Evolutionary conservation across 2,113 vertebrate species (phyloP).

Genomic region (Cromileptes altivelis): DNA sequence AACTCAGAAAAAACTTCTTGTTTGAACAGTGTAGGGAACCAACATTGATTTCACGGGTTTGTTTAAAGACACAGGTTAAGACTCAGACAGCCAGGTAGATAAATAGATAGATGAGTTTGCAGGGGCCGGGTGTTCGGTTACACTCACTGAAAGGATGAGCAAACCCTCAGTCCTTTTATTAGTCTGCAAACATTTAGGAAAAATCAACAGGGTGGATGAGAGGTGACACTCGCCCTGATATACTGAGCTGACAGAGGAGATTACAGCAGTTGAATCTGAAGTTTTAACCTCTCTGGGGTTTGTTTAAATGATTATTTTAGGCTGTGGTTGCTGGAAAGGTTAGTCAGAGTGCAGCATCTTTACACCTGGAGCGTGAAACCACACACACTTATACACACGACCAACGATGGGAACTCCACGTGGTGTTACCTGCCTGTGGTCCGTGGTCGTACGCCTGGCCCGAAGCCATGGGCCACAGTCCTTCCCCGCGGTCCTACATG

Average conservation of each 20-base stretch:
- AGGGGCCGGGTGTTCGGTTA: constrained; percentile 60
- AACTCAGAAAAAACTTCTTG: constrained; percentile 49
- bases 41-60: constrained; percentile 78
- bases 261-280: neutral
- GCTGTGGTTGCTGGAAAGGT: constrained; percentile 25
- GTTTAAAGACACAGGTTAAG: constrained; percentile 79
- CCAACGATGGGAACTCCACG: constrained; percentile 55
- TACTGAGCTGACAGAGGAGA: neutral
- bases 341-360: constrained; percentile 50
- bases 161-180: constrained; percentile 59
- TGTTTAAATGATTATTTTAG: constrained; percentile 25
- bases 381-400: constrained; percentile 42
- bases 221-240: constrained; percentile 35
- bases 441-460: constrained; percentile 75
- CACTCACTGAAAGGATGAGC: constrained; percentile 67
- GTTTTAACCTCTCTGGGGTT: neutral
- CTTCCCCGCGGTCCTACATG: constrained; percentile 62
- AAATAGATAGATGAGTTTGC: constrained; percentile 69
- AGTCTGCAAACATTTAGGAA: constrained; percentile 63
- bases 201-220: constrained; percentile 42
- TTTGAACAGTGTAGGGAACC: constrained; percentile 75
- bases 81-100: constrained; percentile 72
- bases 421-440: constrained; percentile 68
- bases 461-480: constrained; percentile 62
- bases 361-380: constrained; percentile 40